Evolutionary conservation across 2,888 invertebrate species (phyloP), one percentile per base, ranked within the genome.

Genomic region (Globia sparganii): DNA sequence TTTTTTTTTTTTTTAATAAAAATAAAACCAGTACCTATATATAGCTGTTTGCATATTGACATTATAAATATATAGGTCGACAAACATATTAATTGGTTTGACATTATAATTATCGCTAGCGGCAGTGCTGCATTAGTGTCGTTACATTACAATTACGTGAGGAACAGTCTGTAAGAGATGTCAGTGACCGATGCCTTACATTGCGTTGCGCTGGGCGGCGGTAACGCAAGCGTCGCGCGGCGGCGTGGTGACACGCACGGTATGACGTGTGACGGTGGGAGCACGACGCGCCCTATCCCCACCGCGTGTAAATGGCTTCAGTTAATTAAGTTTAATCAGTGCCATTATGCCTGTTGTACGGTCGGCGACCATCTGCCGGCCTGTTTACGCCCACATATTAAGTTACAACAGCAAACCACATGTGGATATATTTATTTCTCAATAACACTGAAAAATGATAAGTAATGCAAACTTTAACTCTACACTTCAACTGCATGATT

Each of bases 291-390:
- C 89, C 90, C 91, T 88, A 89, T 86, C 87, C 92, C 90, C 92
- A 91, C 88, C 84, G 91, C 92, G 94, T 92, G 94, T 94, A 95
- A 95, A 96, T 94, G 96, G 96, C 96, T 96, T 96, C 96, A 96
- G 95, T 96, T 96, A 96, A 96, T 96, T 96, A 96, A 96, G 94
- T 96, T 96, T 96, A 96, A 96, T 96, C 96, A 96, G 94, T 94
- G 92, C 93, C 93, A 91, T 93, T 92, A 94, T 91, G 88, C 89
- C 87, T 90, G 91, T 89, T 89, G 89, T 90, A 89, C 89, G 80
- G 86, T 83, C 87, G 87, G 89, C 92, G 92, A 93, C 94, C 96
- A 96, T 96, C 95, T 96, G 96, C 93, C 92, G 87, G 90, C 91
- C 91, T 89, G 91, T 92, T 91, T 89, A 95, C 96, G 96, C 96